Evolutionary conservation across 2,113 vertebrate genomes (phyloP).

Genomic region (Miniopterus natalensis): DNA sequence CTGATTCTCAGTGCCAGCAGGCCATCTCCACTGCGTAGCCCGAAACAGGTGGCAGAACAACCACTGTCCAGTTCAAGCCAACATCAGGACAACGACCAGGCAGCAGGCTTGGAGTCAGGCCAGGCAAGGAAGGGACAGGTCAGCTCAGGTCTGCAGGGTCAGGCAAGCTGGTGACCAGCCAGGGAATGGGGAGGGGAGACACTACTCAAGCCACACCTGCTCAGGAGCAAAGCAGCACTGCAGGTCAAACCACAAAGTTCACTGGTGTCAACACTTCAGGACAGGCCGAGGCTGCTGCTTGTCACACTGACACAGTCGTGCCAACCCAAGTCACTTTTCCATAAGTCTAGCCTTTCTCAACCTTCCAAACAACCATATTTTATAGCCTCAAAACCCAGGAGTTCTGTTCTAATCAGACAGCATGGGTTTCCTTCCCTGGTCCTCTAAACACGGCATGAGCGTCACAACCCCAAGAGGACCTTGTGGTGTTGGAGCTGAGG

Average conservation of each 20-base stretch:
- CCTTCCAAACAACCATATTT: background rate
- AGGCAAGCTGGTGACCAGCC: background rate
- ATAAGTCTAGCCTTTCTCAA: background rate
- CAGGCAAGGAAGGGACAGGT: background rate
- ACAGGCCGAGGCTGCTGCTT: background rate
- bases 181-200: background rate
- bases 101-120: background rate
- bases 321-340: background rate
- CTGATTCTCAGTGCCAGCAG: background rate
- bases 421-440: background rate
- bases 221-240: background rate
- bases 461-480: background rate
- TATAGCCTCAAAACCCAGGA: background rate
- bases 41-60: background rate
- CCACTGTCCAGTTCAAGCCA: background rate
- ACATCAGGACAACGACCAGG: background rate
- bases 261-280: background rate
- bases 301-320: rapidly evolving
- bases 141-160: background rate
- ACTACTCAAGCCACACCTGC: background rate
- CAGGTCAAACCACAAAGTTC: background rate
- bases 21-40: background rate
- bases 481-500: background rate
- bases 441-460: background rate
- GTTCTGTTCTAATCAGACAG: background rate